phyloP scores from a whole-genome alignment of 2,113 vertebrate genomes.

The Hydrolagus affinis region DNA sequence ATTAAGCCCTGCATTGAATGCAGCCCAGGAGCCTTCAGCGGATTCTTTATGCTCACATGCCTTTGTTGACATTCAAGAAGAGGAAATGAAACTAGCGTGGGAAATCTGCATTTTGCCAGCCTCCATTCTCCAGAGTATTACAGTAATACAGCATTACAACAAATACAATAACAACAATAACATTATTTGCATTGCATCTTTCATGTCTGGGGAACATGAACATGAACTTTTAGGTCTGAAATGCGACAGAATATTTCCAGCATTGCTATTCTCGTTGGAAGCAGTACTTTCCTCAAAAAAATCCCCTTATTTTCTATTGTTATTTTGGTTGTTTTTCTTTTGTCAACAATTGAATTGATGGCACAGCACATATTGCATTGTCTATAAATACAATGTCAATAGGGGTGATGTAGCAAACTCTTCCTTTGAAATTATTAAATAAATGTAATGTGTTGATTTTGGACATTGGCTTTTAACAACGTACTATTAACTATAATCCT shows the following conservation, averaged over 20 bases:
- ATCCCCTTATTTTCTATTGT: background rate
- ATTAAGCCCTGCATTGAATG: background rate
- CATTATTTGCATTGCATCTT: too few relatives aligned
- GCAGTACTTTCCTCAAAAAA: background rate
- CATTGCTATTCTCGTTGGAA: background rate
- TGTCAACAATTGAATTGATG: background rate
- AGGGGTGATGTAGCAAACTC: background rate
- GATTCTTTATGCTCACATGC: background rate
- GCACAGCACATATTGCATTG: background rate
- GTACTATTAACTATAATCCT: background rate
- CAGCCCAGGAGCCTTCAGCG: background rate
- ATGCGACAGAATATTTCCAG: background rate
- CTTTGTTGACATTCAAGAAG: background rate
- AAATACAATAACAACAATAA: too few relatives aligned
- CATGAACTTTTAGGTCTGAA: background rate
- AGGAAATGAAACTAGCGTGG: constrained; percentile 12
- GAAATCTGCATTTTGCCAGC: background rate
- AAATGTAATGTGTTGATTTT: background rate
- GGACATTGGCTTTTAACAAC: background rate
- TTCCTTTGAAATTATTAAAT: background rate
- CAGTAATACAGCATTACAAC: background rate
- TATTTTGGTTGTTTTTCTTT: background rate
- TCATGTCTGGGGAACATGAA: too few relatives aligned
- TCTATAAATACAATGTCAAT: background rate
- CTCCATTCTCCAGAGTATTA: background rate